These are phyloP conservation scores for Ondatra zibethicus DNA, from an alignment of 2,113 vertebrate genomes.

Conservation along the genomic window DNA sequence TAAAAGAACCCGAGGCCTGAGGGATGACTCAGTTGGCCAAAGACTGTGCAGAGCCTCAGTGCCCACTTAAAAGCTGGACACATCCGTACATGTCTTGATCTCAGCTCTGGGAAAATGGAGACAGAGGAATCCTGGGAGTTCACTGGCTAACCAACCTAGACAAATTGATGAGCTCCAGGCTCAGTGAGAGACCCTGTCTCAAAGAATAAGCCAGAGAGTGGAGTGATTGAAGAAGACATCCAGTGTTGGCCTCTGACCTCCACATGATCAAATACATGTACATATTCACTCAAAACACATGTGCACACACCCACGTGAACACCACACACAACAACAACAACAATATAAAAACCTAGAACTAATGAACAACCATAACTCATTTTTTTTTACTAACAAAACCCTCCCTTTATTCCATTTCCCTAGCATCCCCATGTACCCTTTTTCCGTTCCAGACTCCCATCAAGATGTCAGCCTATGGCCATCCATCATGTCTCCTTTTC, in stretches of 20 bases:
- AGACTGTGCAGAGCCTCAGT: no score
- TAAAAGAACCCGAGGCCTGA: neutral
- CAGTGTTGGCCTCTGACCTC: neutral
- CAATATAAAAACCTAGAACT: neutral
- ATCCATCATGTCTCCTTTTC: fast-evolving
- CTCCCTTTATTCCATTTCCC: neutral
- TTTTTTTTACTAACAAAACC: neutral
- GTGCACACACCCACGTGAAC: neutral
- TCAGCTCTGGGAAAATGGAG: neutral
- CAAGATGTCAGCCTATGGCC: neutral
- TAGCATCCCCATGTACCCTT: no score
- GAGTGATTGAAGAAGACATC: neutral
- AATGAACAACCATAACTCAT: neutral
- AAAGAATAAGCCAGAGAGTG: neutral
- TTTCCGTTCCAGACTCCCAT: neutral
- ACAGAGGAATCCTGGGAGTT: neutral
- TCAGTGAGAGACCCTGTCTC: neutral
- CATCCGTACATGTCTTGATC: neutral
- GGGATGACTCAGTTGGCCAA: neutral
- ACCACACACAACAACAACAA: no score
- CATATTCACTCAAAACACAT: neutral
- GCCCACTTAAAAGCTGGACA: neutral
- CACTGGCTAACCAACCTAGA: neutral
- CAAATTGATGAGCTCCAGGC: neutral
- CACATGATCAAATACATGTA: neutral